A percentile compares a stretch with the other conserved stretches of the same genome.
phyloP scores from a whole-genome alignment of 1,140 invertebrate genomes.

The Penaeus indicus region DNA sequence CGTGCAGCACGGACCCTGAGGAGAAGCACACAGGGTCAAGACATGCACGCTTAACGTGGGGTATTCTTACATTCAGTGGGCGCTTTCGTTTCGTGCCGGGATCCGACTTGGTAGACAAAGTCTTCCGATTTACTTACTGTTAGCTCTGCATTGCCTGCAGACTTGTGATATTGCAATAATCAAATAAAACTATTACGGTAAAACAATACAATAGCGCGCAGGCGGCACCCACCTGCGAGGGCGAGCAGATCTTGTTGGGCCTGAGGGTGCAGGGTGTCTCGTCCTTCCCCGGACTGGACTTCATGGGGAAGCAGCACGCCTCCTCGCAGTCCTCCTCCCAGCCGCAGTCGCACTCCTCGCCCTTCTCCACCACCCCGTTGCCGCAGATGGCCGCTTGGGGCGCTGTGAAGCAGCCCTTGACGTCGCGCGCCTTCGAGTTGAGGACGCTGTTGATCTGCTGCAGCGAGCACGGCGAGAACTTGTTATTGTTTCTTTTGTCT shows the following conservation, averaged over 20 bases:
- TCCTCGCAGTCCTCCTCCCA: constrained; percentile 96
- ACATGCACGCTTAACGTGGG: too few relatives aligned
- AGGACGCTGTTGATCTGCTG: constrained; percentile 95
- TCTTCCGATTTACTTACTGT: too few relatives aligned
- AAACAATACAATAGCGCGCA: too few relatives aligned
- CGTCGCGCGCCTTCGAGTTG: constrained; percentile 89
- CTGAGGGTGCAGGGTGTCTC: constrained; percentile 88
- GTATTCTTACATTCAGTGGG: too few relatives aligned
- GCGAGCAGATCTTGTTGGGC: constrained; percentile 83
- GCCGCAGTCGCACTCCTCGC: constrained; percentile 98
- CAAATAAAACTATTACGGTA: too few relatives aligned
- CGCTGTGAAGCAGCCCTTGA: constrained; percentile 90
- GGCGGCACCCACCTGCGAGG: constrained; percentile 78
- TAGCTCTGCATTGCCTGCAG: too few relatives aligned
- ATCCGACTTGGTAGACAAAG: too few relatives aligned
- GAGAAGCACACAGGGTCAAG: constrained; percentile 64
- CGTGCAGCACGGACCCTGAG: constrained; percentile 95
- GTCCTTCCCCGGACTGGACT: constrained; percentile 79
- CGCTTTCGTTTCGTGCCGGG: too few relatives aligned
- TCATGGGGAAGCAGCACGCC: constrained; percentile 92
- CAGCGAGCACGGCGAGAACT: constrained; percentile 91
- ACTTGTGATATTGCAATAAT: too few relatives aligned
- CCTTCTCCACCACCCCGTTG: constrained; percentile 95
- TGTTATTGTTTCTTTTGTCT: constrained; percentile 96
- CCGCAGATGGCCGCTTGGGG: constrained; percentile 84